Evolutionary conservation across 2,797 vertebrate species (phyloP).

Genomic region (Erethizon dorsatum): DNA sequence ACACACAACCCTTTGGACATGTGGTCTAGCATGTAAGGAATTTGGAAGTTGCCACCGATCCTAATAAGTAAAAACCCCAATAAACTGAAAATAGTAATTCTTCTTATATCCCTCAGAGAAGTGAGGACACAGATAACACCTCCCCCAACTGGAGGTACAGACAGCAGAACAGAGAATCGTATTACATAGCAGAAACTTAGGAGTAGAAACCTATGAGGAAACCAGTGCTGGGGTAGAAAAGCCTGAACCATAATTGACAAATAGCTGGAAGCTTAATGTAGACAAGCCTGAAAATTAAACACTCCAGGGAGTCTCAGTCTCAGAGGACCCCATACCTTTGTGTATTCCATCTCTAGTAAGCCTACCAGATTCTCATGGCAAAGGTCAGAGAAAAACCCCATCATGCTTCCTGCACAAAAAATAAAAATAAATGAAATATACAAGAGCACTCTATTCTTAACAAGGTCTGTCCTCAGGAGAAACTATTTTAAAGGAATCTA

Average conservation of each 20-base stretch:
- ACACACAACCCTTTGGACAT: not conserved
- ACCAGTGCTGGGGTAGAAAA: not conserved
- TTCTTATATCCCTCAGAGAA: not conserved
- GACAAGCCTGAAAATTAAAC: not conserved
- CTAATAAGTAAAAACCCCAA: not conserved
- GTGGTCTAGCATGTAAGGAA: not conserved
- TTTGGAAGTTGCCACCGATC: not conserved
- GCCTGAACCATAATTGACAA: not conserved
- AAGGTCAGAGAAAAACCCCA: not conserved
- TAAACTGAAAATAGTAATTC: not conserved
- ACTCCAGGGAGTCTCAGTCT: not conserved
- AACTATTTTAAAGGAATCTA: not conserved
- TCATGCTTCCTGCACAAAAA: not conserved
- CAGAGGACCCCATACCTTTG: not conserved
- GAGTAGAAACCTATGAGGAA: not conserved
- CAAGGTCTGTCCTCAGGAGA: not conserved
- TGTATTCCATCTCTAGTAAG: not conserved
- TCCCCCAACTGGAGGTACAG: not conserved
- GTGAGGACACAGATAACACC: not conserved
- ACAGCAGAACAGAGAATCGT: not conserved
- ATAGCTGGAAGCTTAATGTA: not conserved
- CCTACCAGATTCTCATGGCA: not conserved
- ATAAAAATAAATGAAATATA: not conserved
- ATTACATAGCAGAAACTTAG: not conserved
- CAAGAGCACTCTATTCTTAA: constrained; percentile 14